These are phyloP conservation scores for Drosophila robusta DNA, from an alignment of 2,888 invertebrate species.

Conservation along the genomic window DNA sequence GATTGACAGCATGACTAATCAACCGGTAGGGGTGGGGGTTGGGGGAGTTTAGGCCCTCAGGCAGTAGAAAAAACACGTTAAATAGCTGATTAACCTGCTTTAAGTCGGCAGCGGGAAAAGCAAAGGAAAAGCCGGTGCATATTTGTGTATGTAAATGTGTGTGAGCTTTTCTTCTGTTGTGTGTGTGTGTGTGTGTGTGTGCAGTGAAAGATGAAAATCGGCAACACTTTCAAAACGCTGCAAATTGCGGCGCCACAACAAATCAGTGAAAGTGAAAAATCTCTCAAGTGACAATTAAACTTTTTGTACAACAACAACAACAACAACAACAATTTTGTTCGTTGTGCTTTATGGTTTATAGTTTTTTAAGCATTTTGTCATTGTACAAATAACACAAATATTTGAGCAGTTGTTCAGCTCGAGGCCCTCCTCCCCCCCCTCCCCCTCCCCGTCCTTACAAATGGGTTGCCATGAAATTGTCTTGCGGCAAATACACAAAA, in stretches of 20 bases:
- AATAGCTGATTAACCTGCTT: constrained; percentile 22
- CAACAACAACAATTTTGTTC: too few relatives aligned
- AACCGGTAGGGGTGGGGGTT: background rate
- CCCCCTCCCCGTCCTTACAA: background rate
- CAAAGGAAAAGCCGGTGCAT: constrained; percentile 44
- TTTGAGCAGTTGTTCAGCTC: constrained; percentile 56
- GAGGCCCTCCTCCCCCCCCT: background rate
- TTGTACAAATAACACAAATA: constrained; percentile 45
- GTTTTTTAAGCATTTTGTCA: constrained; percentile 35
- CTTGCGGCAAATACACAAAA: constrained; percentile 19
- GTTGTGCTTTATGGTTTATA: constrained; percentile 24
- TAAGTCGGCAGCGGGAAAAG: constrained; percentile 29
- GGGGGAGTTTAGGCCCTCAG: background rate
- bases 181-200: constrained; percentile 18
- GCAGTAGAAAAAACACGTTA: constrained; percentile 2
- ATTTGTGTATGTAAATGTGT: background rate
- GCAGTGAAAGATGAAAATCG: constrained; percentile 66
- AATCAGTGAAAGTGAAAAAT: constrained; percentile 80
- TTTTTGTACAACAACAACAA: constrained; percentile 39
- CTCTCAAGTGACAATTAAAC: constrained; percentile 75
- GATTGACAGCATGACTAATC: constrained; percentile 65
- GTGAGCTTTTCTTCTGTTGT: background rate
- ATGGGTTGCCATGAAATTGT: constrained; percentile 22
- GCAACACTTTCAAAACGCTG: constrained; percentile 65
- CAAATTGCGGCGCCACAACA: constrained; percentile 60